A percentile compares a stretch with the other conserved stretches of the same genome.
These are phyloP conservation scores for Limnephilus rhombicus DNA, from an alignment of 2,888 invertebrate species.

Conservation along the genomic window DNA sequence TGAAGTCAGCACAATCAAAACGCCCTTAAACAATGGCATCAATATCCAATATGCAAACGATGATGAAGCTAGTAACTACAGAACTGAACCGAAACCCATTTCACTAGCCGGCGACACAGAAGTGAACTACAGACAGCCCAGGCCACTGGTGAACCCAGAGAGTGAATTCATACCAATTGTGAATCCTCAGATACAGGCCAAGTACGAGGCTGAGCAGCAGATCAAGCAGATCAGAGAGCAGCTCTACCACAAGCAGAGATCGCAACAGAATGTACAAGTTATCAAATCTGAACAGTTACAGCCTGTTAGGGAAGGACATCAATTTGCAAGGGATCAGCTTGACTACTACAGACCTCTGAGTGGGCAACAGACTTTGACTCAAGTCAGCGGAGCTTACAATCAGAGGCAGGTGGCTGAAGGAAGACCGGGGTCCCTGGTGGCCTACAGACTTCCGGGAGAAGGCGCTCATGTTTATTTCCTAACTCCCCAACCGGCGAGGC, in stretches of 20 bases:
- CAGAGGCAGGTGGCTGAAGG: slow-evolving; percentile 72
- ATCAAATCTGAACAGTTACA: slow-evolving; percentile 71
- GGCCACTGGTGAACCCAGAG: slow-evolving; percentile 83
- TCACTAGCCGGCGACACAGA: slow-evolving; percentile 83
- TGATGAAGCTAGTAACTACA: slow-evolving; percentile 72
- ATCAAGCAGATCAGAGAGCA: slow-evolving; percentile 68
- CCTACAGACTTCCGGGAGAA: slow-evolving; percentile 86
- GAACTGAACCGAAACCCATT: slow-evolving; percentile 69
- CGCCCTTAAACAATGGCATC: slow-evolving; percentile 77
- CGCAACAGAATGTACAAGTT: slow-evolving; percentile 73
- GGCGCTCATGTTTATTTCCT: slow-evolving; percentile 89
- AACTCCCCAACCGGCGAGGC: slow-evolving; percentile 81
- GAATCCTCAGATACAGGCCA: slow-evolving; percentile 68
- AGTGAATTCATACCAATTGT: slow-evolving; percentile 79
- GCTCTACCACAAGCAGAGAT: slow-evolving; percentile 69
- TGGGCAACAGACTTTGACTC: slow-evolving; percentile 74
- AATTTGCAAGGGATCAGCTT: slow-evolving; percentile 71
- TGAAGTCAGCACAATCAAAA: slow-evolving; percentile 73
- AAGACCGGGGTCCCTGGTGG: slow-evolving; percentile 81
- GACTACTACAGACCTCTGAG: slow-evolving; percentile 79
- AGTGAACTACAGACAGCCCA: slow-evolving; percentile 84
- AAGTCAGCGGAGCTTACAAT: slow-evolving; percentile 67
- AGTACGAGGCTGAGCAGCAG: slow-evolving; percentile 69
- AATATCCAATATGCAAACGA: slow-evolving; percentile 78
- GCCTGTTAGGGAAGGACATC: slow-evolving; percentile 69